Evolutionary conservation across 2,113 vertebrate species (phyloP), one percentile per base, ranked within the genome.

Genomic region (Grammomys dolichurus): DNA sequence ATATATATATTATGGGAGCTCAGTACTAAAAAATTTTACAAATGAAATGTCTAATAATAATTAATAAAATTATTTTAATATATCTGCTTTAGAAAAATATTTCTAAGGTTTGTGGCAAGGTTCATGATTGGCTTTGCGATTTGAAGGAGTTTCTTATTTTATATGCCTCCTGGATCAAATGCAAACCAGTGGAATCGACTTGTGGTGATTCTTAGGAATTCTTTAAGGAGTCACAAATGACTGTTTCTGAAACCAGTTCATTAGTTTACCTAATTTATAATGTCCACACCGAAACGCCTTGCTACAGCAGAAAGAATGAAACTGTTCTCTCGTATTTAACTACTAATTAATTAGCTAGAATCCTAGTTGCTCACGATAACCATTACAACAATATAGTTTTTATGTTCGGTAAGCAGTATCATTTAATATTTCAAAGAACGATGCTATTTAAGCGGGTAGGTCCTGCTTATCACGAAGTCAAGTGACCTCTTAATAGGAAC

Each of bases 201-300:
- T 20, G 54, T 0, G 0, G 19, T 10, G 85, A 95, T 96, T 94
- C 93, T 95, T 93, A 17, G 22, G 63, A 48, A 67, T 70, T 63
- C 46, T 86, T 85, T 48, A 81, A 94, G 96, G 78, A 96, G 88
- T 90, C 76, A 85, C 48, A 97, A 97, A 33, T 93, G 91, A 97
- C 87, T 91, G 73, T 82, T 96, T 95, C 80, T 96, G 90, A 92
- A 97, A 98, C 92, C 95, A 97, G 91, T 97, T 97, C 96, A 97
- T 98, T 97, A 94, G 97, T 97, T 97, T 95, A 97, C 95, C 91
- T 97, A 96, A 98, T 97, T 98, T 96, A 85, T 97, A 97, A 93
- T 31, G 75, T 97, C 67, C 94, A 96, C 73, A 91, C 40, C 67
- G 95, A 97, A 97, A 48, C 69, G 95, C 75, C 70, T 96, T 94